Evolutionary conservation across 2,797 vertebrate species (phyloP), one percentile per base, ranked within the genome.

Genomic region (Eutrigla gurnardus): DNA sequence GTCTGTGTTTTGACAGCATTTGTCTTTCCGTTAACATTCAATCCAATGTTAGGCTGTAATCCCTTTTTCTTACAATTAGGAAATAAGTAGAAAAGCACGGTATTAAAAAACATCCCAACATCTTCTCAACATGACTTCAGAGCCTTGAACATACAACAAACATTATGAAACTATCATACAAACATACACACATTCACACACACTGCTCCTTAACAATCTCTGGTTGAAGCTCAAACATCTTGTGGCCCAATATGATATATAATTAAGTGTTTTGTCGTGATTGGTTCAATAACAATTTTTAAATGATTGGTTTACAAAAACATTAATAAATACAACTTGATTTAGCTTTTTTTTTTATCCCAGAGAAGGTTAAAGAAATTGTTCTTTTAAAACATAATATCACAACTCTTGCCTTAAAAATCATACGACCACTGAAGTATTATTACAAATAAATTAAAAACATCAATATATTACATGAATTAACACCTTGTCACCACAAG

Each of bases 361-460:
- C 74, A 86, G 72, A 81, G 64, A 83, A 75, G 50, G 65, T 68
- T 71, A 65, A 77, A 79, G 55, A 74, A 42, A 45, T 18, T 65
- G 60, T 58, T 70, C 15, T 58, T 77, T 75, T 37, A 70, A 62
- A 80, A 73, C 37, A 69, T 32, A 47, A 57, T 70, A 84, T 73
- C 53, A 87, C 35, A 67, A 53, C 14, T 62, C 37, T 75, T 75
- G 10, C 65, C 47, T 73, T 75, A 32, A 67, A 86, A 83, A 77
- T 47, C 25, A 75, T 61, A 67, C 73, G 40, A 77, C 86, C 17
- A 78, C 77, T 54, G 2, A 75, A 75, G 84, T 65, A 79, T 65
- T 64, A 80, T 80, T 82, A 86, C 57, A 86, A 89, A 90, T 92
- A 89, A 90, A 88, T 88, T 73, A 86, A 90, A 84, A 77, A 73